phyloP scores from a whole-genome alignment of 1,140 invertebrate species.

The Bathynomus jamesi region DNA sequence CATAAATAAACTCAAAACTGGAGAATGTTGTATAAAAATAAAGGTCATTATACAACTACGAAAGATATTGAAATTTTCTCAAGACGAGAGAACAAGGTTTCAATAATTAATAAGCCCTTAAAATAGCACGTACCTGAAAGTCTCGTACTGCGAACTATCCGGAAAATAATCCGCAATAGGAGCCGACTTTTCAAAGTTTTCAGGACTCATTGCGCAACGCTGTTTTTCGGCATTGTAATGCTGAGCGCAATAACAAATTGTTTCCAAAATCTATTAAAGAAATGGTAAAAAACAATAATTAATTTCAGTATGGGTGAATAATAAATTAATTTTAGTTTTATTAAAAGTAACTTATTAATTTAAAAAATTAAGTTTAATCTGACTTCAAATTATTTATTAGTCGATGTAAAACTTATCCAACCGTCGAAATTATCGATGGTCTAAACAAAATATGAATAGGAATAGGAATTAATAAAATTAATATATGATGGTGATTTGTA shows the following conservation, averaged over 20 bases:
- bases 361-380: not conserved
- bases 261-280: conserved; percentile 40
- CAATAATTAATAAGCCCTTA: no score
- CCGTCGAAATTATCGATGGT: no score
- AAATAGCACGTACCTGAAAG: not conserved
- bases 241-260: conserved; percentile 49
- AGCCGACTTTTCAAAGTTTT: conserved; percentile 41
- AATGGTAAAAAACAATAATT: not conserved
- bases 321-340: not conserved
- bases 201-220: conserved; percentile 39
- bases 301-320: not conserved
- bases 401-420: no score
- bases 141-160: conserved; percentile 8
- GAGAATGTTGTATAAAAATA: no score
- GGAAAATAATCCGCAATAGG: conserved; percentile 42
- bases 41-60: no score
- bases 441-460: no score
- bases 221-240: conserved; percentile 46
- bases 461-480: no score
- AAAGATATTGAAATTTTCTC: no score
- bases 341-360: not conserved
- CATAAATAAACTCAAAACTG: no score
- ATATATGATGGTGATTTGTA: no score
- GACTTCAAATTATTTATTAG: no score
- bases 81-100: no score